Conservation (phyloP, 2,888 invertebrate genomes). For the Drosophila neotestacea region DNA sequence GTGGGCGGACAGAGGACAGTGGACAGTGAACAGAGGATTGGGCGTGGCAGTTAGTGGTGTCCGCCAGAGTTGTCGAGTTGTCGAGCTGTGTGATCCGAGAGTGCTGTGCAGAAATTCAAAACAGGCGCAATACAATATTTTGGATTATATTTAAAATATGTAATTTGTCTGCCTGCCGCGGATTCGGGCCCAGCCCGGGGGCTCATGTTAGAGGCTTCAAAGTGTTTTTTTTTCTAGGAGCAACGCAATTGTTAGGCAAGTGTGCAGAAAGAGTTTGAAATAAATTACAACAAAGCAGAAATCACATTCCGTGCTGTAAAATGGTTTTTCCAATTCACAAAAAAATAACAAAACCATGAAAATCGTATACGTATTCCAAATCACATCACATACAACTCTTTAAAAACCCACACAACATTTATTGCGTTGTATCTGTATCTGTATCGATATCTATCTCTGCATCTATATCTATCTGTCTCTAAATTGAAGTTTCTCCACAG, state of each 20-base stretch:
- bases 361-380: neutral
- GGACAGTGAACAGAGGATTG: conserved; percentile 7
- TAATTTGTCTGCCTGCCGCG: conserved; percentile 17
- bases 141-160: neutral
- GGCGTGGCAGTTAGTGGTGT: conserved; percentile 19
- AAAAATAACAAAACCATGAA: too few species aligned
- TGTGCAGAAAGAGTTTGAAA: conserved; percentile 22
- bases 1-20: conserved; percentile 9
- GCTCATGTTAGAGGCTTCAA: conserved; percentile 75
- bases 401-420: neutral
- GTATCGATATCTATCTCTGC: conserved; percentile 11
- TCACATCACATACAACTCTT: conserved; percentile 11
- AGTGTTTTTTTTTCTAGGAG: conserved; percentile 41
- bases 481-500: neutral
- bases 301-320: conserved; percentile 51
- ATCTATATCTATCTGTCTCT: conserved; percentile 1
- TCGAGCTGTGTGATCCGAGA: conserved; percentile 23
- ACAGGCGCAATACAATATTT: conserved; percentile 4
- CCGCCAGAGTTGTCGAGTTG: conserved; percentile 11
- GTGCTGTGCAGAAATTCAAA: conserved; percentile 36
- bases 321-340: neutral
- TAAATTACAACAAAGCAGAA: conserved; percentile 30
- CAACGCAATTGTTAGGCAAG: conserved; percentile 48
- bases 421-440: conserved; percentile 18
- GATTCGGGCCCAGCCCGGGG: conserved; percentile 18